Conservation (phyloP, 2,888 invertebrate genomes). For the Lymantria dispar region DNA sequence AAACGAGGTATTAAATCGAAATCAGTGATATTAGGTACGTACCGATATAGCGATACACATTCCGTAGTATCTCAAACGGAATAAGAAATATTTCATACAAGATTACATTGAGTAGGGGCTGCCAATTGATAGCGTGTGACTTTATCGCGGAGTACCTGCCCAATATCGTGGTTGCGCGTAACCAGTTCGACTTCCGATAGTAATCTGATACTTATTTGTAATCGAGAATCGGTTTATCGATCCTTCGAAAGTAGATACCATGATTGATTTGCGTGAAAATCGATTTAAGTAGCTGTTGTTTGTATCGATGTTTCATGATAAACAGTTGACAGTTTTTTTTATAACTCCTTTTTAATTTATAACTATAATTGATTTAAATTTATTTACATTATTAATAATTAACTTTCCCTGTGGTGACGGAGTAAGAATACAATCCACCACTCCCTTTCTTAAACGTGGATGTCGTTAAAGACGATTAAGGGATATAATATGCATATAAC, state of each 20-base stretch:
- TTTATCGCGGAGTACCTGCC: conserved; percentile 40
- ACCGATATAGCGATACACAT: conserved; percentile 18
- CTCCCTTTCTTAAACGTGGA: too few relatives aligned
- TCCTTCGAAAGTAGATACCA: conserved; percentile 13
- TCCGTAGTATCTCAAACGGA: conserved; percentile 34
- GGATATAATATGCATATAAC: too few relatives aligned
- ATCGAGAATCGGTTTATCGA: conserved; percentile 26
- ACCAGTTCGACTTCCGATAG: conserved; percentile 30
- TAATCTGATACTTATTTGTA: conserved; percentile 33
- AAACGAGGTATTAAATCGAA: background rate
- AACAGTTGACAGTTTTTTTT: too few relatives aligned
- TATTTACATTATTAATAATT: too few relatives aligned
- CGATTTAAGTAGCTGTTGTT: conserved; percentile 16
- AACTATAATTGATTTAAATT: too few relatives aligned
- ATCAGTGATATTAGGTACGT: background rate
- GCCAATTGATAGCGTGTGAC: conserved; percentile 54
- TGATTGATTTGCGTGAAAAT: conserved; percentile 31
- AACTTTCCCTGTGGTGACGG: too few relatives aligned
- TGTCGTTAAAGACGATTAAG: too few relatives aligned
- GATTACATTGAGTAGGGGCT: conserved; percentile 64
- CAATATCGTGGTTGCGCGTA: background rate
- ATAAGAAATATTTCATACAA: conserved; percentile 59
- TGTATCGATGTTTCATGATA: background rate
- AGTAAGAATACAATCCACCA: too few relatives aligned
- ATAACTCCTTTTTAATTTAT: too few relatives aligned